Evolutionary conservation across 1,140 invertebrate genomes (phyloP).

Genomic region (Bombus picipes): DNA sequence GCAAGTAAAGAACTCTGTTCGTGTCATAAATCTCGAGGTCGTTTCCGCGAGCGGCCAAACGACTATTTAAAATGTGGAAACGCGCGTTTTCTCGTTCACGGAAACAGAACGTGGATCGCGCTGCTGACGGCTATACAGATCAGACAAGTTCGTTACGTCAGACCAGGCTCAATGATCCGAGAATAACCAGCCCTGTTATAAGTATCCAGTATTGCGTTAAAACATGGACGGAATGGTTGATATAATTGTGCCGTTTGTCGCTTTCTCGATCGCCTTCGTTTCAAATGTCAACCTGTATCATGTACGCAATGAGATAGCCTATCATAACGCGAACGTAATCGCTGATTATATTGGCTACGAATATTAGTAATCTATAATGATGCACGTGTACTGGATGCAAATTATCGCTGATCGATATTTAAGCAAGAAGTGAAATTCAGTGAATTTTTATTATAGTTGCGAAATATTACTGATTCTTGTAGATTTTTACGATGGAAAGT

Average conservation of each 20-base stretch:
- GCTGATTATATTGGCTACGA: background rate
- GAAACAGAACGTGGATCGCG: background rate
- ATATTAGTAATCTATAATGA: background rate
- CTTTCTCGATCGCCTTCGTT: background rate
- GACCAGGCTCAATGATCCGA: constrained; percentile 12
- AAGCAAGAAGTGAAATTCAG: background rate
- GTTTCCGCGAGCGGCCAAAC: background rate
- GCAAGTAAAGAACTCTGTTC: too few species aligned
- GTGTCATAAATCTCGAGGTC: background rate
- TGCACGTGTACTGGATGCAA: background rate
- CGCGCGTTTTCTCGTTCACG: background rate
- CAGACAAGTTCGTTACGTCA: constrained; percentile 41
- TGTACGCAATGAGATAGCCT: background rate
- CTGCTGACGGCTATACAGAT: constrained; percentile 38
- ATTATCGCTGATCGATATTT: background rate
- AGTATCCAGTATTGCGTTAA: constrained; percentile 30
- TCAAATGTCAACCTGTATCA: constrained; percentile 22
- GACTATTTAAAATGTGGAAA: background rate
- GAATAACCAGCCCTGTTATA: constrained; percentile 32
- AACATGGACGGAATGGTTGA: background rate
- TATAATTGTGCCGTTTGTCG: constrained; percentile 8
- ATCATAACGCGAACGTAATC: background rate
- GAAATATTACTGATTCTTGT: too few species aligned
- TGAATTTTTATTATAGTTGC: background rate
- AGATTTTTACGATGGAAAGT: too few species aligned